Evolutionary conservation across 1,140 invertebrate species (phyloP), one percentile per base, ranked within the genome.

Genomic region (Lutraria rhynchaena): DNA sequence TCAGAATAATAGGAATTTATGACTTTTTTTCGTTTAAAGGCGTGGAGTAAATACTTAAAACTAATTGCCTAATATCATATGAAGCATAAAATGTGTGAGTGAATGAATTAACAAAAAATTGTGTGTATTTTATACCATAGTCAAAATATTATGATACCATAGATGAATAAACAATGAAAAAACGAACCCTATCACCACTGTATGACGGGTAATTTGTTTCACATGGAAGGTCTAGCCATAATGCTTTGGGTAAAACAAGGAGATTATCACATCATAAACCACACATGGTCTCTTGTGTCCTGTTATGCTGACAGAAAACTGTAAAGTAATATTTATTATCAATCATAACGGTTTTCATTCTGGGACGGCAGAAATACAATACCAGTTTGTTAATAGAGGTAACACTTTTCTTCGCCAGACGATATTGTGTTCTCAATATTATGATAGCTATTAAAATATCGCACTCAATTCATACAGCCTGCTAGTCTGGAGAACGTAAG

Each of bases 311-410:
- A 51, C 69, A 55, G 69, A 41, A 71, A 55, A 71, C 49, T 71
- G 69, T 71, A 57, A 71, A 71, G 31, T 2, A 71, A 46, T 71
- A 71, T 71, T 71, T 71, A 71, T 71, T 71, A 53, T 41, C 53
- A 51, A 51, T 57, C 35, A 55, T 3, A 35, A 22, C 35, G 69
- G 19, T 51, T 71, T 67, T 31, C 44, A 67, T 41, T 49, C 9
- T 22, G 41, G 41, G 63, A 67, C 41, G 31, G 49, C 31, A n/a
- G 63, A 67, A 67, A 67, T 41, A 51, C 63, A 22, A 61, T 61
- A 67, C n/a, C 9, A 27, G 41, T 49, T 13, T 19, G 63, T 46
- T 67, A 67, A 67, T 67, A 67, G 63, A 67, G 49, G 41, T 67
- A 67, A 67, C 63, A 67, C 63, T 67, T 46, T 37, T 27, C 44